Evolutionary conservation across 1,140 invertebrate species (phyloP).

Genomic region (Copidosoma floridanum): DNA sequence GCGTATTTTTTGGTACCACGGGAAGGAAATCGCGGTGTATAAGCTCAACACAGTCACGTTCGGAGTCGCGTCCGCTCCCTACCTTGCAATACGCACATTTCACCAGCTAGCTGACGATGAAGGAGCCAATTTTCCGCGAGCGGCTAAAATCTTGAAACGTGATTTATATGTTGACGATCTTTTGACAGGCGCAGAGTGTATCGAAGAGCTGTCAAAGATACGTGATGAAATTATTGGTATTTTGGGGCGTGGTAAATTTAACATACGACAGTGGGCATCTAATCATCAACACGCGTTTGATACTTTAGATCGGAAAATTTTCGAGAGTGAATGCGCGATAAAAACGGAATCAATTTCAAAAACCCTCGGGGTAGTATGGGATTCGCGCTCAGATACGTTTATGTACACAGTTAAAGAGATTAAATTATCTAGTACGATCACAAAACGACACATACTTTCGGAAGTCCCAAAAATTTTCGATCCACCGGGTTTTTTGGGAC

Average conservation of each 20-base stretch:
- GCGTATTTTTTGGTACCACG: slow-evolving; percentile 22
- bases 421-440: neutral
- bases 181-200: slow-evolving; percentile 38
- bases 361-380: neutral
- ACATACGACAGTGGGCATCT: neutral
- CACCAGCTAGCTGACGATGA: slow-evolving; percentile 36
- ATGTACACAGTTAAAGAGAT: neutral
- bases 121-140: slow-evolving; percentile 18
- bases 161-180: slow-evolving; percentile 54
- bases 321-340: neutral
- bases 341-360: neutral
- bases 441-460: slow-evolving; percentile 11
- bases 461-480: slow-evolving; percentile 19
- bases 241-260: neutral
- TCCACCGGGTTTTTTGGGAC: neutral
- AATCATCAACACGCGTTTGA: neutral
- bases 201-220: neutral
- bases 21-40: no score
- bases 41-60: no score
- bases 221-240: neutral
- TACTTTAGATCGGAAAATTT: neutral
- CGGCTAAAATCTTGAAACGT: slow-evolving; percentile 31
- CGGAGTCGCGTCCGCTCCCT: slow-evolving; percentile 19
- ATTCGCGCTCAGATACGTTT: neutral
- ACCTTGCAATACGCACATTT: slow-evolving; percentile 35